Evolutionary conservation across 2,797 vertebrate genomes (phyloP).

Genomic region (Fundulus diaphanus): DNA sequence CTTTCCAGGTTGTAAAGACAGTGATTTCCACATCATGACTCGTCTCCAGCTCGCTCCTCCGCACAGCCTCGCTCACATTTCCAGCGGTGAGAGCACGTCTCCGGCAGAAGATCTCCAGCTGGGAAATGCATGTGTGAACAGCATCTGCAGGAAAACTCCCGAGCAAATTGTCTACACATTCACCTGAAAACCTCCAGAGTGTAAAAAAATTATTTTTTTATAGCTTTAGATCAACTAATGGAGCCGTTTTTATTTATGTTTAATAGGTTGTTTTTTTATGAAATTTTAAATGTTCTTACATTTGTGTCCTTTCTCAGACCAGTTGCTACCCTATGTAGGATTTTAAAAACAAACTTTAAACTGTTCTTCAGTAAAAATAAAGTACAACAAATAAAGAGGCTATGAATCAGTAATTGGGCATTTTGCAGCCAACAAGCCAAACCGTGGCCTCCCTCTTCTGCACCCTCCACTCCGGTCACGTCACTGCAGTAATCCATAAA

Average conservation of each 20-base stretch:
- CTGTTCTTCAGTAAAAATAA: slow-evolving; percentile 1
- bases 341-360: background rate
- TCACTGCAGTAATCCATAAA: slow-evolving; percentile 66
- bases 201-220: background rate
- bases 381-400: slow-evolving; percentile 36
- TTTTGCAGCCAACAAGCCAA: slow-evolving; percentile 59
- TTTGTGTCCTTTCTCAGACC: background rate
- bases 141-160: slow-evolving; percentile 1
- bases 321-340: background rate
- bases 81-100: slow-evolving; percentile 12
- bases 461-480: slow-evolving; percentile 48
- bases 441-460: slow-evolving; percentile 45
- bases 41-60: background rate
- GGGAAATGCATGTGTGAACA: slow-evolving; percentile 10
- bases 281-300: background rate
- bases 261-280: background rate
- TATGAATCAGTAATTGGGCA: slow-evolving; percentile 32
- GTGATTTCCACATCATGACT: slow-evolving; percentile 6
- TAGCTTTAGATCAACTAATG: background rate
- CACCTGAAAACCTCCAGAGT: background rate
- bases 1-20: background rate
- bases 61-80: slow-evolving; percentile 3
- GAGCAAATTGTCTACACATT: slow-evolving; percentile 1
- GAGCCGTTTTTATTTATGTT: background rate
- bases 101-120: slow-evolving; percentile 12